phyloP scores from a whole-genome alignment of 2,888 invertebrate genomes.

The Himalopsyche tibetana region DNA sequence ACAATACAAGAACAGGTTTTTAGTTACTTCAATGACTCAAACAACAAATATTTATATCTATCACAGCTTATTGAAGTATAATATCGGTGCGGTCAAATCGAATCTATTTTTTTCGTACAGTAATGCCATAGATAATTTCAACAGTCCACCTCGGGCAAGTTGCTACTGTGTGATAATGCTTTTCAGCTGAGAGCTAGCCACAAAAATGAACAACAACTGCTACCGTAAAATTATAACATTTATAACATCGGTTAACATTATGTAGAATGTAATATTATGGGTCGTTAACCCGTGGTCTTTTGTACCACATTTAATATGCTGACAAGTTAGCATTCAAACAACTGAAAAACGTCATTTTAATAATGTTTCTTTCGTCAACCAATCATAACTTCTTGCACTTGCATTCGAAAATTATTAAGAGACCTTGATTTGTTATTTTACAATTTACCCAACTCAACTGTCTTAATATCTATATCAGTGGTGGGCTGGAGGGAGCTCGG shows the following conservation, averaged over 20 bases:
- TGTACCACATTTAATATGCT: not conserved
- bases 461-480: no score
- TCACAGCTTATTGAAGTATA: not conserved
- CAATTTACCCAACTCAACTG: no score
- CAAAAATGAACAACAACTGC: conserved; percentile 50
- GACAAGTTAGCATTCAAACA: conserved; percentile 1
- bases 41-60: conserved; percentile 40
- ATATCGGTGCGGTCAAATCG: conserved; percentile 34
- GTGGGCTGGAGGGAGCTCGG: no score
- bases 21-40: conserved; percentile 33
- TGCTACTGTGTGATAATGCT: conserved; percentile 56
- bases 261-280: conserved; percentile 25
- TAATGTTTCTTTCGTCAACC: no score
- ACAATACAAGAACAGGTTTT: conserved; percentile 14
- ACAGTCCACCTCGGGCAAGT: conserved; percentile 50
- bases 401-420: no score
- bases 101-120: conserved; percentile 10
- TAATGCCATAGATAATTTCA: conserved; percentile 49
- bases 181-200: conserved; percentile 29
- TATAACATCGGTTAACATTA: conserved; percentile 1
- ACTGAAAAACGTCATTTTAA: not conserved
- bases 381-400: no score
- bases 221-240: conserved; percentile 55
- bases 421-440: no score
- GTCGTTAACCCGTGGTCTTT: conserved; percentile 4